These are phyloP conservation scores for Macheiramphus alcinus DNA, from an alignment of 2,113 vertebrate species.

Conservation along the genomic window DNA sequence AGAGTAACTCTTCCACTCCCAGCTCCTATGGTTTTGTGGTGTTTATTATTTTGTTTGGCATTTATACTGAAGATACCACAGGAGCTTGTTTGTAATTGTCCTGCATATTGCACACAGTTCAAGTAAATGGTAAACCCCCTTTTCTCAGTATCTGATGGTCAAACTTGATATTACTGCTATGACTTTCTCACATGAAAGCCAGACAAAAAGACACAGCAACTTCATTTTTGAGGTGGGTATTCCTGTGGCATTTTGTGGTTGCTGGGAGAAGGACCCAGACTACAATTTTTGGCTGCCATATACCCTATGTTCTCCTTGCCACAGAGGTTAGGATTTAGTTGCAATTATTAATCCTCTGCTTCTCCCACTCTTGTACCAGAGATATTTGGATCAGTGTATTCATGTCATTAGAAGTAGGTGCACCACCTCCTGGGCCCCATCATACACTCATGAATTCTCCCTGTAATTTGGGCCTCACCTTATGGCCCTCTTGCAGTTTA, in stretches of 20 bases:
- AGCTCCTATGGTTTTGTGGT: background rate
- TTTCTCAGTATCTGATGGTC: background rate
- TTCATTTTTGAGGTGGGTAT: background rate
- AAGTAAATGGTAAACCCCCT: background rate
- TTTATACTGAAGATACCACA: background rate
- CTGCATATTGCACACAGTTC: background rate
- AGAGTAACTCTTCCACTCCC: background rate
- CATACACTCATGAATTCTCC: background rate
- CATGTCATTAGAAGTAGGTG: background rate
- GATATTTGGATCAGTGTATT: background rate
- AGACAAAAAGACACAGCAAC: background rate
- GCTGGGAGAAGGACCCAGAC: background rate
- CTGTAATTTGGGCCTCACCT: background rate
- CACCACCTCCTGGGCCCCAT: background rate
- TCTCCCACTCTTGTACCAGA: background rate
- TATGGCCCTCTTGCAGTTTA: background rate
- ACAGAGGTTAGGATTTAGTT: background rate
- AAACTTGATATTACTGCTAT: background rate
- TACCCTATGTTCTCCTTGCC: background rate
- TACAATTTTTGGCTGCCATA: background rate
- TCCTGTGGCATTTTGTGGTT: background rate
- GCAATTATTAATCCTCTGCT: background rate
- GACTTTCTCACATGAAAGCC: background rate
- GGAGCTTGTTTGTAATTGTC: background rate
- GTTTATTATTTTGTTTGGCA: background rate